Evolutionary conservation across 92 coral and sea anemone genomes (phyloP).

Genomic region (Porites evermanni): DNA sequence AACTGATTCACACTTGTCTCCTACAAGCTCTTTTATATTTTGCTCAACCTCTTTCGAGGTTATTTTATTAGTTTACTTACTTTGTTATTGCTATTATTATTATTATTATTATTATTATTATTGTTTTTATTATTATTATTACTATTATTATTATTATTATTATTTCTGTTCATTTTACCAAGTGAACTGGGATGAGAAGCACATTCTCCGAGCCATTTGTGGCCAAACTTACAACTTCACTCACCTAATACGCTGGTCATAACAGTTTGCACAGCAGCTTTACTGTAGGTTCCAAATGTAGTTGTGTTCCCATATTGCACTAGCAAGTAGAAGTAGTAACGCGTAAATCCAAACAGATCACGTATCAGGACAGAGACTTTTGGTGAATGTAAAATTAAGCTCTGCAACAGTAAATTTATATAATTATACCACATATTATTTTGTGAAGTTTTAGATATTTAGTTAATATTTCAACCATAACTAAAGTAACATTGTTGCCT

Average conservation of each 20-base stretch:
- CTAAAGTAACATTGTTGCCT: no score
- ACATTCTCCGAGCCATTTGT: no score
- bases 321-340: conserved; percentile 22
- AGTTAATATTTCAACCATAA: neutral
- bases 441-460: neutral
- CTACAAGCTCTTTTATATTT: no score
- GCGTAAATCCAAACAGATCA: conserved; percentile 8
- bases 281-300: conserved; percentile 2
- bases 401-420: conserved; percentile 11
- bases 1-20: no score
- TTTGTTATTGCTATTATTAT: no score
- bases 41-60: no score
- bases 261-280: conserved; percentile 3
- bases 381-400: neutral
- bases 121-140: no score
- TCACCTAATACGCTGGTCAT: conserved; percentile 8
- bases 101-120: no score
- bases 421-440: neutral
- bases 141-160: no score
- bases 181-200: no score
- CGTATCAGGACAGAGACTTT: neutral
- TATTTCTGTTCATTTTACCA: no score
- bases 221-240: neutral
- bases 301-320: neutral
- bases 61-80: no score